These are phyloP conservation scores for Cynodonichthys magdalenae DNA, from an alignment of 2,797 vertebrate species.

Conservation along the genomic window DNA sequence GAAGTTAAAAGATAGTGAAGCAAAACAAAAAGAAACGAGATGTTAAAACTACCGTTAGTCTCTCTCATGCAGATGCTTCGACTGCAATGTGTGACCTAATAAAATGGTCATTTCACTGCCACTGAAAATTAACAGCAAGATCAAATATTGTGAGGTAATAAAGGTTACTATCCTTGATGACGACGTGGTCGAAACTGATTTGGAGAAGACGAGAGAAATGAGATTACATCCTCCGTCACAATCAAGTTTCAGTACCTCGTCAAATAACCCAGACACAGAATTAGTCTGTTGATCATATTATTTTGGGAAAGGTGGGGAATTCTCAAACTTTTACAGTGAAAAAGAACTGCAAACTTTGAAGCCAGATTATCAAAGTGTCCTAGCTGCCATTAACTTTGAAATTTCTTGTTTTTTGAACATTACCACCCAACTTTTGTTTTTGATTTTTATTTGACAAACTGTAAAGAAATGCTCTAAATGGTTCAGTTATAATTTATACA, in stretches of 20 bases:
- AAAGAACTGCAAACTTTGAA: constrained; percentile 23
- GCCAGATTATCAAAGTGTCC: constrained; percentile 47
- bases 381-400: constrained; percentile 64
- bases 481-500: constrained; percentile 20
- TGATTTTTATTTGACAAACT: constrained; percentile 24
- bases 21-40: constrained; percentile 63
- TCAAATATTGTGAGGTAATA: constrained; percentile 79
- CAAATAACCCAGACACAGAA: constrained; percentile 34
- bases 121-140: constrained; percentile 55
- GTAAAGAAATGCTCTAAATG: constrained; percentile 20
- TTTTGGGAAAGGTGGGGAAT: not conserved
- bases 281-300: constrained; percentile 16
- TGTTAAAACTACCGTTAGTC: constrained; percentile 51
- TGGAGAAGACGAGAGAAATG: constrained; percentile 47
- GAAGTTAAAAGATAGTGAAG: constrained; percentile 80
- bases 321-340: not conserved
- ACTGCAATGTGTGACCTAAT: constrained; percentile 58
- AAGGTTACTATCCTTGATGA: constrained; percentile 65
- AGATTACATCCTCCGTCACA: constrained; percentile 7
- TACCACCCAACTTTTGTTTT: constrained; percentile 23
- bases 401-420: constrained; percentile 34
- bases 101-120: constrained; percentile 52
- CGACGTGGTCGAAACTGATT: constrained; percentile 58
- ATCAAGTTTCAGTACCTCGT: constrained; percentile 33
- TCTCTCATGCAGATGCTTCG: constrained; percentile 55